These are phyloP conservation scores for Meteorus colon DNA, from an alignment of 2,888 invertebrate genomes.

Conservation along the genomic window DNA sequence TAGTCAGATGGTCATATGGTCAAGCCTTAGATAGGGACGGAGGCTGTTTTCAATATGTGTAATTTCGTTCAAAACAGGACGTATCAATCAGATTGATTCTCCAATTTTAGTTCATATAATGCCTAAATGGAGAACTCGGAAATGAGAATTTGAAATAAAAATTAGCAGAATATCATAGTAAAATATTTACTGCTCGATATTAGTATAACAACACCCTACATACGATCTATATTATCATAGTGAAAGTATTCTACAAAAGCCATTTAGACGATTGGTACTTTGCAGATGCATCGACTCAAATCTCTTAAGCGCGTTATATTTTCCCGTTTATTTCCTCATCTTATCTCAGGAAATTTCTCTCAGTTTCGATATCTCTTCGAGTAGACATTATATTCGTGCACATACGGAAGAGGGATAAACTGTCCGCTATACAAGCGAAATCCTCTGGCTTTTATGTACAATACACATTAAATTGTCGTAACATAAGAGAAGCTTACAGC, in stretches of 20 bases:
- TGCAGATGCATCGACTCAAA: slow-evolving; percentile 34
- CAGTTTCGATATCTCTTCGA: slow-evolving; percentile 46
- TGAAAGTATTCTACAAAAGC: not conserved
- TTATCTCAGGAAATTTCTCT: slow-evolving; percentile 49
- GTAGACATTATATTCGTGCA: slow-evolving; percentile 42
- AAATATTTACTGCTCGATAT: too few relatives aligned
- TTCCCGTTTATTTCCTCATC: slow-evolving; percentile 47
- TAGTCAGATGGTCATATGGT: too few relatives aligned
- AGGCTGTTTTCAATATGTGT: too few relatives aligned
- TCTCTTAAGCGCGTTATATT: slow-evolving; percentile 40
- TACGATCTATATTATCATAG: not conserved
- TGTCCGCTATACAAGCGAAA: slow-evolving; percentile 33
- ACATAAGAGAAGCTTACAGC: not conserved
- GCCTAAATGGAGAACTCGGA: too few relatives aligned
- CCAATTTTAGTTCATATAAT: too few relatives aligned
- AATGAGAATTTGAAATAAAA: too few relatives aligned
- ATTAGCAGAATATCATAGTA: too few relatives aligned
- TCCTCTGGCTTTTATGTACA: slow-evolving; percentile 17
- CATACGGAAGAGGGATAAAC: slow-evolving; percentile 41
- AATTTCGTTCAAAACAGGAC: too few relatives aligned
- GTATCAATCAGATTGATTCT: too few relatives aligned
- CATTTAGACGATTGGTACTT: slow-evolving; percentile 32
- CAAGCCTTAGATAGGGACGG: too few relatives aligned
- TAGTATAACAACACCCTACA: too few relatives aligned
- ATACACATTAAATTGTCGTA: slow-evolving; percentile 25